phyloP scores from a whole-genome alignment of 2,113 vertebrate species.

The Mirza zaza region DNA sequence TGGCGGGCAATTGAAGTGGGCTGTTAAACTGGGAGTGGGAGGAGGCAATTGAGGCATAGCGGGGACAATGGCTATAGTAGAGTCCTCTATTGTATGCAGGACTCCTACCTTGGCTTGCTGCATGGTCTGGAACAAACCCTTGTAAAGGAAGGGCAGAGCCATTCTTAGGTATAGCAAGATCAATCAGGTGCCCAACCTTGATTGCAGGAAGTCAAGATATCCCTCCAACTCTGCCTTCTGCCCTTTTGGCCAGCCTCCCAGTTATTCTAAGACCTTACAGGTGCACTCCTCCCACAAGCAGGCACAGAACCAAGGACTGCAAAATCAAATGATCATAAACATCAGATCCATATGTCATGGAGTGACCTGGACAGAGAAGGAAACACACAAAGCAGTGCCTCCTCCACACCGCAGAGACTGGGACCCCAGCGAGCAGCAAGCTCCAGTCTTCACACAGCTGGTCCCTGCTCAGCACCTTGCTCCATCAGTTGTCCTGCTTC shows the following conservation, averaged over 20 bases:
- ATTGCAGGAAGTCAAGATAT: not conserved
- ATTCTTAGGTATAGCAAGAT: not conserved
- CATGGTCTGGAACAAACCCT: not conserved
- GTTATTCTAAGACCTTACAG: not conserved
- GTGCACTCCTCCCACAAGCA: not conserved
- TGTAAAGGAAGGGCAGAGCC: not conserved
- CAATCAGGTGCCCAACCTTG: not conserved
- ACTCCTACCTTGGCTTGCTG: not conserved
- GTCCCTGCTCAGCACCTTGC: not conserved
- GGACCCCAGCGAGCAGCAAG: not conserved
- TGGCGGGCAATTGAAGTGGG: not conserved
- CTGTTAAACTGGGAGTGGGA: not conserved
- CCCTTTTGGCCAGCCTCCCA: not conserved
- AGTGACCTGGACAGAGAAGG: not conserved
- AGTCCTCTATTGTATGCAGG: not conserved
- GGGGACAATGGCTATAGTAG: not conserved
- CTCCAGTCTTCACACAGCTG: not conserved
- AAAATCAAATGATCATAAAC: conserved; percentile 13
- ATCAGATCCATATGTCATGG: not conserved
- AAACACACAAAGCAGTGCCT: not conserved
- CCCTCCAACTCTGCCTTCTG: not conserved
- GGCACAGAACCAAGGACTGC: not conserved
- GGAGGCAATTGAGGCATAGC: not conserved
- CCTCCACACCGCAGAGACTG: not conserved
- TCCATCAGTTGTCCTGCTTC: not conserved